phyloP scores from a whole-genome alignment of 2,888 invertebrate genomes.

The Homarus gammarus region DNA sequence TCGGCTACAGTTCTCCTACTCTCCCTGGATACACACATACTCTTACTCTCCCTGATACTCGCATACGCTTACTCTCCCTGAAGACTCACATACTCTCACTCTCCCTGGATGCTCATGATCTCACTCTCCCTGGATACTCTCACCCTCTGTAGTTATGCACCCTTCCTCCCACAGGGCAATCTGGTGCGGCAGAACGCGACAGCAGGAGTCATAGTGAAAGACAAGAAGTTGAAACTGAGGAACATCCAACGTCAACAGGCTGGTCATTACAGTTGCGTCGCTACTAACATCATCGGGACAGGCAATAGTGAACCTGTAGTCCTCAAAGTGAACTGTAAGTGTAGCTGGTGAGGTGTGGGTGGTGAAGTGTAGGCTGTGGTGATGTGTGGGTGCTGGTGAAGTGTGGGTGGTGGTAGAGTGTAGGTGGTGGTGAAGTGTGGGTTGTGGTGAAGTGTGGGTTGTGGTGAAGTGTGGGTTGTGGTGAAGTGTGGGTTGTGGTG shows the following conservation, averaged over 20 bases:
- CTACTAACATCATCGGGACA: conserved; percentile 2
- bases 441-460: no score
- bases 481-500: no score
- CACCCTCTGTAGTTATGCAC: no score
- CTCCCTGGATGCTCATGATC: no score
- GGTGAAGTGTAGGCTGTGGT: background rate
- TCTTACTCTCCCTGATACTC: no score
- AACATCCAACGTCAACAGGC: conserved; percentile 7
- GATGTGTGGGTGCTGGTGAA: background rate
- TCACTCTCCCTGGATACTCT: no score
- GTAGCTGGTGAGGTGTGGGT: background rate
- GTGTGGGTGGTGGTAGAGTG: background rate
- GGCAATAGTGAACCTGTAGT: conserved; percentile 1
- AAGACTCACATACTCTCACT: no score
- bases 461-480: no score
- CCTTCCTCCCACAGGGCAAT: background rate
- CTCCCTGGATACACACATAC: no score
- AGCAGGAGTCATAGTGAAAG: background rate
- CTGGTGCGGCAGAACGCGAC: background rate
- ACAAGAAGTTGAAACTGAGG: background rate
- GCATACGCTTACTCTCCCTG: no score
- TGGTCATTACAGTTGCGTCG: conserved; percentile 27
- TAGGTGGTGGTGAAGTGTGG: no score
- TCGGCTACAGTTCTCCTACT: no score
- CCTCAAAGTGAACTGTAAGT: conserved; percentile 35